Percentiles rank a stretch among this genome's conserved stretches.
Conservation (phyloP, 2,113 vertebrate genomes). For the Rhizomys pruinosus region DNA sequence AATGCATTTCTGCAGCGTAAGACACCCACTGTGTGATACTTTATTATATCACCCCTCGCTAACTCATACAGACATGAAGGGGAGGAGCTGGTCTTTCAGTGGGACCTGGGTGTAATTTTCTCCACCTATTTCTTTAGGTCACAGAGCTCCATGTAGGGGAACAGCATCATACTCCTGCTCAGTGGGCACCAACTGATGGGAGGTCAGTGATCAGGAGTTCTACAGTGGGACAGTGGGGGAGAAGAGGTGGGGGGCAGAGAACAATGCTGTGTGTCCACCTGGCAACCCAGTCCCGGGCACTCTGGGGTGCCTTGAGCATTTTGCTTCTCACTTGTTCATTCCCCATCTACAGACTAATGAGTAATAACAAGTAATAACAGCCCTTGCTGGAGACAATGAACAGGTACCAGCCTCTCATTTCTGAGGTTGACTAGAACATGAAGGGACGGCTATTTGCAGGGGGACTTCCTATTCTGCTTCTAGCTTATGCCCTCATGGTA, state of each 20-base stretch:
- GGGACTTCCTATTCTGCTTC: not conserved
- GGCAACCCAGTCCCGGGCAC: not conserved
- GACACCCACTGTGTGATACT: not conserved
- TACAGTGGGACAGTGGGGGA: not conserved
- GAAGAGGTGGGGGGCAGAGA: not conserved
- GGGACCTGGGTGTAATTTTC: not conserved
- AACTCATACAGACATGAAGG: not conserved
- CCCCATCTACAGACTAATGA: not conserved
- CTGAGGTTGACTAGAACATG: not conserved
- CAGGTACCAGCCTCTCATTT: not conserved
- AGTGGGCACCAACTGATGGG: not conserved
- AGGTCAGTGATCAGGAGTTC: not conserved
- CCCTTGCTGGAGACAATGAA: not conserved
- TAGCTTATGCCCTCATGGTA: accelerated
- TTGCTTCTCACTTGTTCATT: not conserved
- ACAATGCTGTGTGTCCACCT: not conserved
- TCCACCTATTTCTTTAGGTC: no score
- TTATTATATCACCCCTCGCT: not conserved
- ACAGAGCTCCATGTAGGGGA: not conserved
- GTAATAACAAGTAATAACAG: not conserved
- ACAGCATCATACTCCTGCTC: not conserved
- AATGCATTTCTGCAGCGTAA: not conserved
- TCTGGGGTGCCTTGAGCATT: not conserved
- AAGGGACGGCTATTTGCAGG: not conserved
- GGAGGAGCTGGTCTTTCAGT: not conserved